These are phyloP conservation scores for Botia kubotai DNA, from an alignment of 2,797 vertebrate species.

Conservation along the genomic window DNA sequence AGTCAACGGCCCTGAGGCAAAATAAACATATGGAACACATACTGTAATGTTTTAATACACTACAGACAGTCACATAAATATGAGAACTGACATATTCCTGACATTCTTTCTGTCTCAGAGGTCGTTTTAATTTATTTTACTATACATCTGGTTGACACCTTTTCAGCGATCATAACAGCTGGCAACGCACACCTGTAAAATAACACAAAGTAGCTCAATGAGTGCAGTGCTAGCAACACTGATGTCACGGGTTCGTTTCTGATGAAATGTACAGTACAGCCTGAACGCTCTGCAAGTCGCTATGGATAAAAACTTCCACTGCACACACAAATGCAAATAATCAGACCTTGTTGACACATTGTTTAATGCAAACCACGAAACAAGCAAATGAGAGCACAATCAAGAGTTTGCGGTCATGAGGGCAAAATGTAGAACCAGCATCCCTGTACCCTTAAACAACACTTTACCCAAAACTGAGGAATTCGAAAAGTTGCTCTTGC, in stretches of 20 bases:
- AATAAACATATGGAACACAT: neutral
- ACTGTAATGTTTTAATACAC: neutral
- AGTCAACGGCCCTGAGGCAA: neutral
- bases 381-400: neutral
- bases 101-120: conserved; percentile 2
- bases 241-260: too few relatives aligned
- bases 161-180: neutral
- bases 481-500: too few relatives aligned
- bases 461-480: too few relatives aligned
- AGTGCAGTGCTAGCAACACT: neutral
- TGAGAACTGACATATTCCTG: neutral
- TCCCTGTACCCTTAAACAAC: too few relatives aligned
- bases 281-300: neutral
- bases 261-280: neutral
- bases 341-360: neutral
- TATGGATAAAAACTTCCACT: too few relatives aligned
- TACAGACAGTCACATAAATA: neutral
- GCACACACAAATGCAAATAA: neutral
- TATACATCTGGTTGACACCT: neutral
- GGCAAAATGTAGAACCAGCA: neutral
- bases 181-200: neutral
- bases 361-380: conserved; percentile 10
- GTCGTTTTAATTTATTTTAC: neutral
- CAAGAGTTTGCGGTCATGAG: conserved; percentile 2
- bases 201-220: neutral